phyloP scores from a whole-genome alignment of 1,140 invertebrate species.

The Cotesia glomerata region DNA sequence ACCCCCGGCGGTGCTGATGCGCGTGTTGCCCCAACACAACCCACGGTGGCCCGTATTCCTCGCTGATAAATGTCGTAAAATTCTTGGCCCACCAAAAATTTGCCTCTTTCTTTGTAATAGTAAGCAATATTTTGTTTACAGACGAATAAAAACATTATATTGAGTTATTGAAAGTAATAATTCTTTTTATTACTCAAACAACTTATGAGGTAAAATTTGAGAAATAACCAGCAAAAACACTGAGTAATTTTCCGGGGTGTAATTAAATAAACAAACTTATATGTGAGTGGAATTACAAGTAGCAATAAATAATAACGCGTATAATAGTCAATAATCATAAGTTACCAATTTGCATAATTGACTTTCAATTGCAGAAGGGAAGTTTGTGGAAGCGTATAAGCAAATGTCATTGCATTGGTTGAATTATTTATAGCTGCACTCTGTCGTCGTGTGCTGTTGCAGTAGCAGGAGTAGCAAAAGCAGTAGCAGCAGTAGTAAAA shows the following conservation, averaged over 20 bases:
- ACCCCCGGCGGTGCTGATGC: conserved; percentile 24
- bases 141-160: too few relatives aligned
- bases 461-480: background rate
- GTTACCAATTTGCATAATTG: background rate
- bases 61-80: conserved; percentile 23
- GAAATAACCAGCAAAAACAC: too few relatives aligned
- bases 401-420: background rate
- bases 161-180: too few relatives aligned
- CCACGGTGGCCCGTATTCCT: conserved; percentile 14
- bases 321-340: too few relatives aligned
- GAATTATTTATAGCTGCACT: conserved; percentile 44
- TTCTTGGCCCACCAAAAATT: conserved; percentile 2
- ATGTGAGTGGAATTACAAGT: too few relatives aligned
- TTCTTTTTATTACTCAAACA: too few relatives aligned
- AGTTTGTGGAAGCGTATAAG: background rate
- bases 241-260: too few relatives aligned
- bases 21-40: conserved; percentile 32
- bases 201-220: too few relatives aligned
- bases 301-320: too few relatives aligned
- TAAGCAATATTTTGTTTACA: background rate
- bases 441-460: background rate
- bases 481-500: background rate
- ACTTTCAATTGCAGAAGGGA: background rate
- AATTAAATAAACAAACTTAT: too few relatives aligned
- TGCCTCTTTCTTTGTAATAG: background rate